Percentiles rank a stretch among this genome's conserved stretches.
These are phyloP conservation scores for Napeogenes inachia DNA, from an alignment of 2,888 invertebrate genomes.

Conservation along the genomic window DNA sequence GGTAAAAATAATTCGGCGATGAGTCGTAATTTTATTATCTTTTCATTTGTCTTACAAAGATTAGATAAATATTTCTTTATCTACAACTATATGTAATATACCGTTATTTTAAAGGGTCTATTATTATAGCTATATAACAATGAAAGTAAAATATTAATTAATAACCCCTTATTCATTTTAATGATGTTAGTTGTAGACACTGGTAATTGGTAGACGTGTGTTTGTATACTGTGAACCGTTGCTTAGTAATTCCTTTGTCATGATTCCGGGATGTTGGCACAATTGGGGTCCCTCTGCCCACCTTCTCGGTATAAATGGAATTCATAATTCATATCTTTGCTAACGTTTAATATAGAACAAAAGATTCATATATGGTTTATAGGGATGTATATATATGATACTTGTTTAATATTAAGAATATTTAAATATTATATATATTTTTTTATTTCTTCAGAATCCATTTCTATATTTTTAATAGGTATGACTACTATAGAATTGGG, in stretches of 20 bases:
- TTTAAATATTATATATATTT: too few relatives aligned
- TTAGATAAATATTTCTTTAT: neutral
- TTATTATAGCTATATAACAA: conserved; percentile 33
- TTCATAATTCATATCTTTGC: conserved; percentile 25
- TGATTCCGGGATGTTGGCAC: conserved; percentile 21
- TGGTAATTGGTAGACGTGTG: conserved; percentile 30
- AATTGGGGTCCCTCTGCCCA: conserved; percentile 22
- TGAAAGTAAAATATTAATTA: conserved; percentile 51
- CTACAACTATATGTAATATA: too few relatives aligned
- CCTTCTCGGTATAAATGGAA: conserved; percentile 21
- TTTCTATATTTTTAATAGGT: too few relatives aligned
- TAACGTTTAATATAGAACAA: conserved; percentile 23
- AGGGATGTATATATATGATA: neutral
- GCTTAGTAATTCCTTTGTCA: conserved; percentile 29
- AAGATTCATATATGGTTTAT: conserved; percentile 27
- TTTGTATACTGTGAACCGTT: conserved; percentile 28
- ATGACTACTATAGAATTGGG: too few relatives aligned
- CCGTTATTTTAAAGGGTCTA: too few relatives aligned
- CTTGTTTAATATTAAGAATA: too few relatives aligned
- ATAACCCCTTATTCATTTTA: conserved; percentile 46
- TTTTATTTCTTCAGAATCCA: too few relatives aligned
- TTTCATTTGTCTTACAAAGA: conserved; percentile 4
- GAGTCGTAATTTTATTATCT: neutral
- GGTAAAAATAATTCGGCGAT: conserved; percentile 31
- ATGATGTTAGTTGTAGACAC: conserved; percentile 37